phyloP scores from a whole-genome alignment of 1,140 invertebrate genomes.

The Tetraneura akinire region DNA sequence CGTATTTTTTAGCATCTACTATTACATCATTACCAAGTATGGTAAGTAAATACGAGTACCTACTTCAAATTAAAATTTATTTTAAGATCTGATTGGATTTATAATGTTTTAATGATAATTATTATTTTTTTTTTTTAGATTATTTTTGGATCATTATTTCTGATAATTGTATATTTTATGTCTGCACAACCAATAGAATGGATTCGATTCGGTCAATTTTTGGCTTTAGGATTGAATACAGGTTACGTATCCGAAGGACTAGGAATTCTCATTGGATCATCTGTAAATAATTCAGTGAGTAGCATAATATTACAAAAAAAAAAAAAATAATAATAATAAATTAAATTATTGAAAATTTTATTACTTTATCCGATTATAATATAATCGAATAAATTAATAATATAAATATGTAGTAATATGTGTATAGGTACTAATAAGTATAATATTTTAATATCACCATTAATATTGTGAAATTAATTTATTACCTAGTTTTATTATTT shows the following conservation, averaged over 20 bases:
- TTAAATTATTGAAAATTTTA: conserved; percentile 48
- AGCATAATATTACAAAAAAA: background rate
- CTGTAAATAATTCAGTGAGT: conserved; percentile 73
- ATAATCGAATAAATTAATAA: too few relatives aligned
- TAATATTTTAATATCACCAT: too few relatives aligned
- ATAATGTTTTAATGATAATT: background rate
- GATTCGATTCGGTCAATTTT: conserved; percentile 64
- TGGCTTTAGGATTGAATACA: conserved; percentile 68
- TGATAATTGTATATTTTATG: conserved; percentile 58
- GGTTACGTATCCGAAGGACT: conserved; percentile 76
- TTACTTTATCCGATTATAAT: too few relatives aligned
- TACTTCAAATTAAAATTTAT: background rate
- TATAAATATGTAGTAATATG: too few relatives aligned
- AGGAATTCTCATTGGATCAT: conserved; percentile 71
- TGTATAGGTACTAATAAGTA: too few relatives aligned
- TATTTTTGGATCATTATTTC: conserved; percentile 58
- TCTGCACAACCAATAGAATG: conserved; percentile 59
- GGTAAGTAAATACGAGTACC: conserved; percentile 58
- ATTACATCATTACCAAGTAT: conserved; percentile 70
- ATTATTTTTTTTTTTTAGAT: conserved; percentile 56
- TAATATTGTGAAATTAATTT: too few relatives aligned
- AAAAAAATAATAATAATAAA: background rate
- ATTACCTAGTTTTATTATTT: too few relatives aligned
- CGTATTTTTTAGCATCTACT: conserved; percentile 77
- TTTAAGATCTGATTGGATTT: background rate